Percentiles rank a stretch among this genome's conserved stretches.
Conservation (phyloP, 2,113 vertebrate genomes). For the Rhabdornis inornatus region DNA sequence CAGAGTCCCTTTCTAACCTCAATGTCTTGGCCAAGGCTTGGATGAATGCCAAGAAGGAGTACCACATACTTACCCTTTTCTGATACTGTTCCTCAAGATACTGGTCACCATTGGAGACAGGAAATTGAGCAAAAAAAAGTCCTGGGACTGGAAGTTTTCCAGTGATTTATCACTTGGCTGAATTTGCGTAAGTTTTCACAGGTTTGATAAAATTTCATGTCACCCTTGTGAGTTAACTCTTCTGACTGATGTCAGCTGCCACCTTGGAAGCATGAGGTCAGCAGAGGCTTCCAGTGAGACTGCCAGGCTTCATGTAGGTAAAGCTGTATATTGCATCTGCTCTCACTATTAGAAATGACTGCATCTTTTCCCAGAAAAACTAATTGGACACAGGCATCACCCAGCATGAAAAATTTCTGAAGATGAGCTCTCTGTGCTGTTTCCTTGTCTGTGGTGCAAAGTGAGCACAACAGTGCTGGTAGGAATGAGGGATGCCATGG, state of each 20-base stretch:
- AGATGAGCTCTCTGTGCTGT: not conserved
- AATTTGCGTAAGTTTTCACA: conserved; percentile 10
- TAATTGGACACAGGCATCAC: not conserved
- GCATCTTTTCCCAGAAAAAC: not conserved
- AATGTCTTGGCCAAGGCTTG: not conserved
- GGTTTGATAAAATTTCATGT: not conserved
- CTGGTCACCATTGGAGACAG: not conserved
- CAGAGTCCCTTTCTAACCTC: not conserved
- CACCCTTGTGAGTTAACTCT: not conserved
- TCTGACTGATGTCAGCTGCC: not conserved
- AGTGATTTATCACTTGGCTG: conserved; percentile 15
- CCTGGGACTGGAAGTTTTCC: not conserved
- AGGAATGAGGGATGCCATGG: not conserved
- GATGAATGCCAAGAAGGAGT: not conserved
- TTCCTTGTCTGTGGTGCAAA: not conserved
- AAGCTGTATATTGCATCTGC: conserved; percentile 15
- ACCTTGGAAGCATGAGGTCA: not conserved
- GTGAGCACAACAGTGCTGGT: not conserved
- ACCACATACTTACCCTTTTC: not conserved
- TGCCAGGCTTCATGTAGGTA: not conserved
- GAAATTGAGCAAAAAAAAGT: conserved; percentile 27
- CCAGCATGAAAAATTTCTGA: not conserved
- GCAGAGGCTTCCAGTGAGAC: not conserved
- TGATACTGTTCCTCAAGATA: not conserved
- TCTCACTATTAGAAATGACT: not conserved